Conservation (phyloP, 2,797 vertebrate genomes). For the Petrocephalus sullivani region DNA sequence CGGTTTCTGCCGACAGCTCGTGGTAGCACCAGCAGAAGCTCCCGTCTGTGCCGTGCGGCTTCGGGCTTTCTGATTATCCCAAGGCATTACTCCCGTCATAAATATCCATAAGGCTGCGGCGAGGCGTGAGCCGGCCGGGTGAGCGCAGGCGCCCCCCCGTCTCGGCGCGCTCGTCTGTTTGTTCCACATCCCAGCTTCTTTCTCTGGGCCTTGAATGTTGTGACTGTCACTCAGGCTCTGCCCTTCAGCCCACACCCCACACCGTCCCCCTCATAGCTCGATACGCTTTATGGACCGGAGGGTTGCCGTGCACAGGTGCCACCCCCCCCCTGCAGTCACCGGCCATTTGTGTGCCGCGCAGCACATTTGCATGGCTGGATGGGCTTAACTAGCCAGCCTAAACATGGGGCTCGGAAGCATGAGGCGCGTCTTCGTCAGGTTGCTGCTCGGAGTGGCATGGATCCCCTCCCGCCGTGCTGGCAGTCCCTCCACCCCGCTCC, state of each 20-base stretch:
- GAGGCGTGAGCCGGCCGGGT: neutral
- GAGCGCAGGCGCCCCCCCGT: neutral
- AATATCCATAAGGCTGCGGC: conserved; percentile 27
- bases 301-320: conserved; percentile 30
- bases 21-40: conserved; percentile 31
- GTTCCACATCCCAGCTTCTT: conserved; percentile 56
- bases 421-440: conserved; percentile 10
- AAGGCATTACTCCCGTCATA: conserved; percentile 7
- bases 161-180: conserved; percentile 54
- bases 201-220: conserved; percentile 67
- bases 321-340: neutral
- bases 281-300: conserved; percentile 56
- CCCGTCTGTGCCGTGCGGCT: conserved; percentile 20
- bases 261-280: conserved; percentile 44
- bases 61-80: conserved; percentile 25
- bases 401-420: conserved; percentile 11
- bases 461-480: neutral
- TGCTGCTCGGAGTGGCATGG: conserved; percentile 17
- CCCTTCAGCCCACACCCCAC: conserved; percentile 45
- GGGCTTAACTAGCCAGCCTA: neutral
- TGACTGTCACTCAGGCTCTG: conserved; percentile 57
- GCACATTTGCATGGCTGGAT: conserved; percentile 25
- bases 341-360: conserved; percentile 7
- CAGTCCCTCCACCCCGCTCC: neutral
- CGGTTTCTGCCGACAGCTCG: neutral